Conservation (phyloP, 2,113 vertebrate species). For the Onychostoma macrolepis region DNA sequence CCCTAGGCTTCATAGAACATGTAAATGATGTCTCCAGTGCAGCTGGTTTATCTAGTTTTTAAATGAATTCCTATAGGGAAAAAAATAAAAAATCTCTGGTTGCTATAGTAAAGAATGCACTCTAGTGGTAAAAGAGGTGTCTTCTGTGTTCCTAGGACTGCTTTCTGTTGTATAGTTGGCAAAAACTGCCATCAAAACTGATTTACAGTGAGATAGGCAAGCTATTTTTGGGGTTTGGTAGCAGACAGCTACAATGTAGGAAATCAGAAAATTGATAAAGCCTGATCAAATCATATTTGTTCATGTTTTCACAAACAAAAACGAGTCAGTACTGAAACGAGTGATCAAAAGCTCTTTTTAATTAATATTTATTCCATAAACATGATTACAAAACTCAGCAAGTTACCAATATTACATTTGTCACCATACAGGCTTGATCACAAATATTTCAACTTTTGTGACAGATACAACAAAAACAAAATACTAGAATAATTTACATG, state of each 20-base stretch:
- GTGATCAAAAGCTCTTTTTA: constrained; percentile 86
- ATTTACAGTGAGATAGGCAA: not conserved
- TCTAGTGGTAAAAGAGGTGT: not conserved
- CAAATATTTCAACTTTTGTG: constrained; percentile 95
- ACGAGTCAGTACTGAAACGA: constrained; percentile 63
- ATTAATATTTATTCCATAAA: constrained; percentile 95
- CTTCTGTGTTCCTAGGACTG: not conserved
- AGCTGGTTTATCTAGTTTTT: not conserved
- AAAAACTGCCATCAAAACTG: not conserved
- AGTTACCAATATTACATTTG: constrained; percentile 92
- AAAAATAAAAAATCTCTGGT: too few relatives aligned
- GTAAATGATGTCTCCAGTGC: not conserved
- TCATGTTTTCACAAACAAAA: not conserved
- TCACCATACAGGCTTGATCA: constrained; percentile 94
- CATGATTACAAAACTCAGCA: constrained; percentile 95
- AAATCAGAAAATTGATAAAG: not conserved
- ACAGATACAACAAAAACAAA: constrained; percentile 92
- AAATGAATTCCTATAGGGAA: too few relatives aligned
- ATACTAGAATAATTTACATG: constrained; percentile 97
- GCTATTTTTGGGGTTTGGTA: not conserved
- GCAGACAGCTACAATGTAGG: not conserved
- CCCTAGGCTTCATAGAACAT: not conserved
- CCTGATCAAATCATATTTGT: not conserved
- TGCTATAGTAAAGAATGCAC: not conserved
- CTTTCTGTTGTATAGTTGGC: not conserved